phyloP scores from a whole-genome alignment of 1,140 invertebrate genomes.

The Arctopsyche grandis region DNA sequence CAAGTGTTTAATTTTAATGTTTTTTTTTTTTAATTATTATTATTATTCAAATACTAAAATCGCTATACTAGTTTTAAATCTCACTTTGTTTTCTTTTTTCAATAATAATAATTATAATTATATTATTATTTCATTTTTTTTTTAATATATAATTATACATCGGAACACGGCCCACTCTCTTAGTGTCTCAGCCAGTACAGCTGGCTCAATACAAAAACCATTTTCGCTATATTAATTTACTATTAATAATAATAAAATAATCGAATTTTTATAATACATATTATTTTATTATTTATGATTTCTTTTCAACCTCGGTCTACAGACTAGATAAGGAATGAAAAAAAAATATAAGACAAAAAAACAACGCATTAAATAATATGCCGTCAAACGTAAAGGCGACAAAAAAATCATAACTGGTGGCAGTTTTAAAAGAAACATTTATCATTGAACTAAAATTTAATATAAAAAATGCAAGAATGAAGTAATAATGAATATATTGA shows the following conservation, averaged over 20 bases:
- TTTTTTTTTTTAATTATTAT: background rate
- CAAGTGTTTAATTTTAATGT: slow-evolving; percentile 29
- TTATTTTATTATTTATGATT: background rate
- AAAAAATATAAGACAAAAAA: background rate
- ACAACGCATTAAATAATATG: no score
- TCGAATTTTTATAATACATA: slow-evolving; percentile 18
- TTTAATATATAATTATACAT: background rate
- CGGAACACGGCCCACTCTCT: slow-evolving; percentile 36
- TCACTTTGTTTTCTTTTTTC: slow-evolving; percentile 45
- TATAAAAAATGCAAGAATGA: no score
- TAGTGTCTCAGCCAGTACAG: slow-evolving; percentile 24
- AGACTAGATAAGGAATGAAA: slow-evolving; percentile 41
- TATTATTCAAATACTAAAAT: slow-evolving; percentile 18
- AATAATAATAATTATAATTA: slow-evolving; percentile 24
- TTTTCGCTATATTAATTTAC: no score
- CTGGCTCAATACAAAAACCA: slow-evolving; percentile 23
- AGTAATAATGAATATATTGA: no score
- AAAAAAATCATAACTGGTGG: no score
- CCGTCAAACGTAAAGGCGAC: no score
- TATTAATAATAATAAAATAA: slow-evolving; percentile 32
- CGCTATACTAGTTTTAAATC: slow-evolving; percentile 51
- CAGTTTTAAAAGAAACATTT: no score
- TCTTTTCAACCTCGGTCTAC: slow-evolving; percentile 31
- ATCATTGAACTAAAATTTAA: no score
- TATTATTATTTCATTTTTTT: background rate